These are phyloP conservation scores for Nasonia giraulti DNA, from an alignment of 1,140 invertebrate genomes.

Conservation along the genomic window DNA sequence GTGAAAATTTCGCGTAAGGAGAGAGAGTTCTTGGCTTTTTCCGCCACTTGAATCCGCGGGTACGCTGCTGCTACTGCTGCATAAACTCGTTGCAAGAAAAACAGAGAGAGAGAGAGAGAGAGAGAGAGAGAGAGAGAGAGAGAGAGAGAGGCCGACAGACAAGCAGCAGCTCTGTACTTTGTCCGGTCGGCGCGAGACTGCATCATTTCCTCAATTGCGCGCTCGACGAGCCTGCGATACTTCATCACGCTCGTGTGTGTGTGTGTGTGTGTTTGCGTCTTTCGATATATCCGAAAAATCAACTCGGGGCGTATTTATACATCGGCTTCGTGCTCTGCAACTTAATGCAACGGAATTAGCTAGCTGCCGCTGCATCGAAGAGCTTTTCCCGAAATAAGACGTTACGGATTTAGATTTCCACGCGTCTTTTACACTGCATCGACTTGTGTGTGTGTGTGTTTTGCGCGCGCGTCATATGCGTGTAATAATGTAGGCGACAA, in stretches of 20 bases:
- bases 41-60: slow-evolving; percentile 20
- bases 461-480: neutral
- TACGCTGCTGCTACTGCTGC: neutral
- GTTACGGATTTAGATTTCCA: slow-evolving; percentile 5
- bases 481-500: neutral
- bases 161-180: neutral
- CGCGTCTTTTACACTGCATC: neutral
- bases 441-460: too few relatives aligned
- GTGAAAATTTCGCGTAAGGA: slow-evolving; percentile 14
- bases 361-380: neutral
- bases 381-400: slow-evolving; percentile 4
- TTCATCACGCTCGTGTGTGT: neutral
- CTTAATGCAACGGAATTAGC: neutral
- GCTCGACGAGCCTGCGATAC: neutral
- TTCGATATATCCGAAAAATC: neutral
- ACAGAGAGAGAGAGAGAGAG: neutral
- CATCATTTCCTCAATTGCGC: slow-evolving; percentile 4
- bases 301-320: neutral
- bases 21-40: slow-evolving; percentile 27
- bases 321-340: neutral
- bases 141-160: neutral
- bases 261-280: neutral
- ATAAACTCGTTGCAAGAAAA: neutral
- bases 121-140: neutral
- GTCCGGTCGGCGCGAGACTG: neutral